A percentile compares a stretch with the other conserved stretches of the same genome.
These are phyloP conservation scores for Falco rusticolus DNA, from an alignment of 2,797 vertebrate species.

Conservation along the genomic window DNA sequence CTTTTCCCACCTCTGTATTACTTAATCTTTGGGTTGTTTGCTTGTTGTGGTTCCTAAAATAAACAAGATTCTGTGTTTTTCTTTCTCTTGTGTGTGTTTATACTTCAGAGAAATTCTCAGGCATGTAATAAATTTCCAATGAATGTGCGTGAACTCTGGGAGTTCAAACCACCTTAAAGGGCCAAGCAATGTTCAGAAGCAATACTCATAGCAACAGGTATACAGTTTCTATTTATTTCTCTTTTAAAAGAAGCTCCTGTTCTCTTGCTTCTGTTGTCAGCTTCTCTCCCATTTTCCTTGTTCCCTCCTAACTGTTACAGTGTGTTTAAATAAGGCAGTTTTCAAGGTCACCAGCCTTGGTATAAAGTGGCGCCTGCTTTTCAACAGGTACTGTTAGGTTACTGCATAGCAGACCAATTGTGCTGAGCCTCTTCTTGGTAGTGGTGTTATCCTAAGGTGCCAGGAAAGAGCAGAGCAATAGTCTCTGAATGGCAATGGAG, in stretches of 20 bases:
- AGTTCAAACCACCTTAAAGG: constrained; percentile 72
- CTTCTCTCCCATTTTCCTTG: not conserved
- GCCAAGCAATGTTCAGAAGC: constrained; percentile 34
- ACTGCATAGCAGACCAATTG: not conserved
- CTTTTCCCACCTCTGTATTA: not conserved
- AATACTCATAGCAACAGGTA: constrained; percentile 41
- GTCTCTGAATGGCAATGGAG: not conserved
- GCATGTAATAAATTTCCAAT: constrained; percentile 73
- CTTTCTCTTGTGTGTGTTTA: constrained; percentile 67
- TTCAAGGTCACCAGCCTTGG: not conserved
- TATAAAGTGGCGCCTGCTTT: not conserved
- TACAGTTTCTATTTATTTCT: not conserved
- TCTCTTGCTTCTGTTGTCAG: not conserved
- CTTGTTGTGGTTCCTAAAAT: not conserved
- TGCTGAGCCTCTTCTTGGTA: not conserved
- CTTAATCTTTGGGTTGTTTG: not conserved
- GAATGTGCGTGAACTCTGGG: constrained; percentile 74
- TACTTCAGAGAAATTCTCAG: constrained; percentile 70
- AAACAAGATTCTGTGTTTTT: constrained; percentile 53
- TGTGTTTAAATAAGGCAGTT: not conserved
- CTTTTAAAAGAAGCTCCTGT: not conserved
- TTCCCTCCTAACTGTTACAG: not conserved
- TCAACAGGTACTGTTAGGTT: not conserved
- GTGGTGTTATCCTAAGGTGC: too few species aligned
- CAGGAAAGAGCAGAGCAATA: not conserved